phyloP scores from a whole-genome alignment of 2,888 invertebrate species.

The Entomobrya multifasciata region DNA sequence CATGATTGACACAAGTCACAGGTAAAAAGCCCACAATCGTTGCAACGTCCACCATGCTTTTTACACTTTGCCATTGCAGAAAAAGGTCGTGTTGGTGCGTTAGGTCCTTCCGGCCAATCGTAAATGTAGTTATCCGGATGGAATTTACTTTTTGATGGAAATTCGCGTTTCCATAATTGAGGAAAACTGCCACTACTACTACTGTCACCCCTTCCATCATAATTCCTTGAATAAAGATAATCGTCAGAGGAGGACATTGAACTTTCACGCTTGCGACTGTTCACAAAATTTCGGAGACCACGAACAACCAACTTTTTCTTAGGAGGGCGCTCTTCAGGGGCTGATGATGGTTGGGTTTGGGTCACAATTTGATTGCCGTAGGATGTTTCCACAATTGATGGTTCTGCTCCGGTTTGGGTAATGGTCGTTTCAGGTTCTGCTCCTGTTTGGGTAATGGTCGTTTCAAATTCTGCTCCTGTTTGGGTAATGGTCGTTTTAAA shows the following conservation, averaged over 20 bases:
- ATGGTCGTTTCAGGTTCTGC: not conserved
- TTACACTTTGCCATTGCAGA: constrained; percentile 64
- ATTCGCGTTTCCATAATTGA: constrained; percentile 76
- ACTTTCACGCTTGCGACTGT: constrained; percentile 40
- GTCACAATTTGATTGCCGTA: no score
- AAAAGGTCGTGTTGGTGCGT: constrained; percentile 56
- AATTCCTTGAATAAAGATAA: not conserved
- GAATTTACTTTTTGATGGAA: constrained; percentile 73
- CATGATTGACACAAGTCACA: constrained; percentile 72
- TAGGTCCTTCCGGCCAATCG: constrained; percentile 73
- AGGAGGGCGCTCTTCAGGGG: not conserved
- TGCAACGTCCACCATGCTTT: constrained; percentile 73
- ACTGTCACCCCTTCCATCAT: not conserved
- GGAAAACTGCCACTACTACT: constrained; percentile 58
- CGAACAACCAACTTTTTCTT: constrained; percentile 74
- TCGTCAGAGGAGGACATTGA: not conserved
- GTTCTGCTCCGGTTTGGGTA: not conserved
- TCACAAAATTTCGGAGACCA: constrained; percentile 71
- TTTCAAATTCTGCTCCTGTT: not conserved
- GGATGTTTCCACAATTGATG: no score
- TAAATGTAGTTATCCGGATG: constrained; percentile 77
- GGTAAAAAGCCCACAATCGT: constrained; percentile 72
- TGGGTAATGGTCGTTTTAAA: not conserved
- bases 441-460: not conserved
- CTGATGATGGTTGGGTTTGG: no score